Evolutionary conservation across 2,797 vertebrate genomes (phyloP), one percentile per base, ranked within the genome.

Genomic region (Brachyalestes nurse): DNA sequence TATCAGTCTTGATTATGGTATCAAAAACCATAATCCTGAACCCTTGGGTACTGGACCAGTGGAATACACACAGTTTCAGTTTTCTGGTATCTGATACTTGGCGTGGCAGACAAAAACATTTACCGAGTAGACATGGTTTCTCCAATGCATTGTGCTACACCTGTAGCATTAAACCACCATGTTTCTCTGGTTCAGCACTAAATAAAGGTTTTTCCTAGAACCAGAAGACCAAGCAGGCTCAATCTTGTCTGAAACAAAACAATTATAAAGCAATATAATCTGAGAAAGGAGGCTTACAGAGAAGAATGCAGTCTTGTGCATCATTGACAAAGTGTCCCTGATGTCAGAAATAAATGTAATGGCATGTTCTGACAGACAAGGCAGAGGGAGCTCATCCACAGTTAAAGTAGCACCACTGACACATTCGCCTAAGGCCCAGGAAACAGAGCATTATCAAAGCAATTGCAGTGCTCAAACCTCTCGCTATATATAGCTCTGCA

Each of bases 401-500:
- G 73, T 75, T 82, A 77, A 85, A 87, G 66, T 62, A 79, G 42
- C 60, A 83, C 65, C 73, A 74, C 66, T 65, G 76, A 77, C 60
- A 78, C 38, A 81, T 71, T 62, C 25, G 70, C 74, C 28, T 23
- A 34, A 78, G 73, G 72, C 80, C 58, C 53, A 79, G 72, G 80
- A 79, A 82, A 83, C 72, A 79, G 75, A 72, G 53, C 64, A 34
- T 76, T 82, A 70, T 81, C 38, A 81, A 66, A 77, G 80, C 53
- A 57, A 69, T 45, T 79, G 76, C 73, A 83, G 40, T 60, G 58
- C 61, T 34, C 53, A 85, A 80, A 78, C 75, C 71, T 75, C 55
- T 60, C 69, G 75, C 84, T 90, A 88, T 87, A 88, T 91, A 89
- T 89, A 89, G 82, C 85, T n/a, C 67, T 78, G 75, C 72, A 76